Base-by-base conservation (phyloP, 2,888 invertebrate species). In the Latrodectus hesperus region DNA sequence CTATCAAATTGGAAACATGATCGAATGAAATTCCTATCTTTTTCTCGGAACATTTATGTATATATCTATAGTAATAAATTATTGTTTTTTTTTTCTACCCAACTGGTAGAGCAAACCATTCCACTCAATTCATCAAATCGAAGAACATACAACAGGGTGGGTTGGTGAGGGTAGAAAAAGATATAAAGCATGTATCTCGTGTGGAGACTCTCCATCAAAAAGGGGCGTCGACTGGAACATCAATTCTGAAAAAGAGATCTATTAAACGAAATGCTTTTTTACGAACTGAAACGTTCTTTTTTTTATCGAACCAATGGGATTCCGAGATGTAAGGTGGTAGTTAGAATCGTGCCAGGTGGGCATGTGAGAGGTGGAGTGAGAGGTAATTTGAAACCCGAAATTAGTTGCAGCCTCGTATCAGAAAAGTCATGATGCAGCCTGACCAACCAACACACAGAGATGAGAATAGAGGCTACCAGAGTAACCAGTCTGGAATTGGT, bases 371-470 rank as follows among this genome's bases (percentile, higher is more conserved):
- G 70, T 22, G 76, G 76, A n/a, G 81, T 10, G 67, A 65, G 67
- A 65, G 70, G 86, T 81, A 81, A 86, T 86, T 77, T 71, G 86
- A 86, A 86, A 86, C 86, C 86, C 71, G 86, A 86, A 86, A 86
- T 86, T 86, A 86, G 72, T 73, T 55, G 51, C 74, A 53, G 17
- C 84, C 52, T 38, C 84, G 83, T 84, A 84, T 84, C 70, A 84
- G 38, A 70, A 84, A 73, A n/a, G 52, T 84, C 78, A 67, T 67
- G 73, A 84, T 84, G 55, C 67, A 73, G 67, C 73, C 72, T 65
- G 67, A 70, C 67, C 84, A 73, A 84, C 85, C 75, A 71, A 85
- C 70, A 64, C 72, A 52, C 64, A 79, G 71, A 52, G 71, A 52
- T 51, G 16, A 9, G 22, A 49, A 70, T 68, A 16, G 52, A 49